These are phyloP conservation scores for Cryptoleucopteryx plumbea DNA, from an alignment of 2,113 vertebrate species.

Conservation along the genomic window DNA sequence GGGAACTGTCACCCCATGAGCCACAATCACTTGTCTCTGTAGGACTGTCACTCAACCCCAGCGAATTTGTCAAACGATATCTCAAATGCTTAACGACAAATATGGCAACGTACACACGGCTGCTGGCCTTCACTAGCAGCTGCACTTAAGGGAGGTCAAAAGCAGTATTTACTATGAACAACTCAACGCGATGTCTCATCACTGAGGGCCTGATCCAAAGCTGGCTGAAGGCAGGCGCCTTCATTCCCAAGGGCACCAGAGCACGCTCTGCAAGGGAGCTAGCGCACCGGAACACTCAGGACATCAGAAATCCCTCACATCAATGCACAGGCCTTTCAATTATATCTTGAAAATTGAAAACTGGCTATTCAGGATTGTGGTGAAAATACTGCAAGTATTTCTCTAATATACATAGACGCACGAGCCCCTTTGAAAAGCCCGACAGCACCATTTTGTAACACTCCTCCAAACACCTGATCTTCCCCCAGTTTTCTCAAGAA, in stretches of 20 bases:
- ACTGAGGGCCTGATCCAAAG: no score
- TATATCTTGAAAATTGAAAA: neutral
- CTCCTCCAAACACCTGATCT: neutral
- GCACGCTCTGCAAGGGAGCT: neutral
- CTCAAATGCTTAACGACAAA: neutral
- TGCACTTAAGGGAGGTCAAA: neutral
- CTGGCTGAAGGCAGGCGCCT: neutral
- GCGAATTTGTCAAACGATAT: neutral
- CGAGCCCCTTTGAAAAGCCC: fast-evolving
- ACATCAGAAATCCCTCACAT: no score
- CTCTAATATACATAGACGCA: neutral
- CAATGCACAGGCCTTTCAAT: fast-evolving
- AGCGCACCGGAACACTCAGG: neutral
- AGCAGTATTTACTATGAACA: neutral
- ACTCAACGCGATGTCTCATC: fast-evolving
- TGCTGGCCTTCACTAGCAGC: neutral
- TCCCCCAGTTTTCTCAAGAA: neutral
- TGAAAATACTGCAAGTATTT: neutral
- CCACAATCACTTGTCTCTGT: neutral
- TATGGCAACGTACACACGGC: fast-evolving
- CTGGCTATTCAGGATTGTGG: neutral
- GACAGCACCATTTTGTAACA: neutral
- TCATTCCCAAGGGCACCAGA: neutral
- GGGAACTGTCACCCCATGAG: neutral
- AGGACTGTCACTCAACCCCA: neutral